Evolutionary conservation across 1,140 invertebrate genomes (phyloP).

Genomic region (Drosophila erecta): DNA sequence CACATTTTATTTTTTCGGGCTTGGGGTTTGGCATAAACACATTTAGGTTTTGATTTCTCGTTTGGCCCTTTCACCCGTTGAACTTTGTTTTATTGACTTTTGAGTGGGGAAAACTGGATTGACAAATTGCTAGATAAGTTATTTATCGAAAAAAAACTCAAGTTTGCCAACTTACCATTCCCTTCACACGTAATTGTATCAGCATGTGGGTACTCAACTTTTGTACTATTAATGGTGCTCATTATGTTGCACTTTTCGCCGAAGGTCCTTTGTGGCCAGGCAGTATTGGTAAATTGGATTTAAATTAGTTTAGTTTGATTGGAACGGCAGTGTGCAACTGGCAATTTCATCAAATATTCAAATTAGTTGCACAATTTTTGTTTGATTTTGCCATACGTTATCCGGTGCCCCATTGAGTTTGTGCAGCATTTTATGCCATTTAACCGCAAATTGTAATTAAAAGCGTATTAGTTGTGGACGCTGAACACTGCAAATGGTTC

Average conservation of each 20-base stretch:
- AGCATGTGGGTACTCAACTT: slow-evolving; percentile 31
- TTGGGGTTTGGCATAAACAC: slow-evolving; percentile 55
- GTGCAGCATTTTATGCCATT: slow-evolving; percentile 29
- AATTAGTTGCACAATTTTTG: slow-evolving; percentile 49
- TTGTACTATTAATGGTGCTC: slow-evolving; percentile 56
- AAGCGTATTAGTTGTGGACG: slow-evolving; percentile 52
- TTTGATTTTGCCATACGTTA: slow-evolving; percentile 14
- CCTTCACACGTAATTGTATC: slow-evolving; percentile 43
- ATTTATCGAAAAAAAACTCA: slow-evolving; percentile 16
- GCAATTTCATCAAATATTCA: slow-evolving; percentile 54
- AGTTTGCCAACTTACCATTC: slow-evolving; percentile 12
- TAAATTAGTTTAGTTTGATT: slow-evolving; percentile 72
- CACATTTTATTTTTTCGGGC: background rate
- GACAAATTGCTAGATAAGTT: slow-evolving; percentile 71
- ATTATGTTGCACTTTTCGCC: slow-evolving; percentile 59
- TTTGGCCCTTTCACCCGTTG: slow-evolving; percentile 32
- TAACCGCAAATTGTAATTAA: slow-evolving; percentile 68
- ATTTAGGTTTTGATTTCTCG: slow-evolving; percentile 43
- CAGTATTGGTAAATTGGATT: slow-evolving; percentile 49
- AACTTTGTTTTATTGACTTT: slow-evolving; percentile 71
- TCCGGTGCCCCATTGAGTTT: slow-evolving; percentile 23
- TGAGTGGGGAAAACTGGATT: slow-evolving; percentile 56
- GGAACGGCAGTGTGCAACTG: slow-evolving; percentile 16
- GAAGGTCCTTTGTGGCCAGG: slow-evolving; percentile 16
- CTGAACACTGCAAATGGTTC: slow-evolving; percentile 16